phyloP scores from a whole-genome alignment of 2,113 vertebrate species.

The Andinoacara biseriatus region DNA sequence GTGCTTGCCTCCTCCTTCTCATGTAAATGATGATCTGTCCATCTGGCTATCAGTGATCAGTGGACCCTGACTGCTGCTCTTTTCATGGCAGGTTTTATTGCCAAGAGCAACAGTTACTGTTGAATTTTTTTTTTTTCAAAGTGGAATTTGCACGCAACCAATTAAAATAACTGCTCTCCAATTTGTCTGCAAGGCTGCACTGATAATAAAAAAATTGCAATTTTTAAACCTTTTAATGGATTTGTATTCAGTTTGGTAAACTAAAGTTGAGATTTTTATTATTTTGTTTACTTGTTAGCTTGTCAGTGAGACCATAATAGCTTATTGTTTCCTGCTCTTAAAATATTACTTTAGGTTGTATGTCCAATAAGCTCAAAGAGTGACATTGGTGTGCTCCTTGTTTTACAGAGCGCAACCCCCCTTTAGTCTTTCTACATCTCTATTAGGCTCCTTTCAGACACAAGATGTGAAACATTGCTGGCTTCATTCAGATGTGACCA shows the following conservation, averaged over 20 bases:
- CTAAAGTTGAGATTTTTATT: background rate
- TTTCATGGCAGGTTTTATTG: background rate
- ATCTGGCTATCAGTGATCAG: slow-evolving; percentile 55
- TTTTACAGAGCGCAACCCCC: background rate
- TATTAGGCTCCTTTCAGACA: rapidly evolving
- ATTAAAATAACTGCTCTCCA: no score
- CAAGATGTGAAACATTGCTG: rapidly evolving
- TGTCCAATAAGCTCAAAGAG: background rate
- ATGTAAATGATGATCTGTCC: slow-evolving; percentile 51
- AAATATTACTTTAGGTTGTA: background rate
- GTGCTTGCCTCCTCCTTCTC: slow-evolving; percentile 54
- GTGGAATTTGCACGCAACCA: background rate
- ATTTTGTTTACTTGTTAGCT: background rate
- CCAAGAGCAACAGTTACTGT: slow-evolving; percentile 28
- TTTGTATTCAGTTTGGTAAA: background rate
- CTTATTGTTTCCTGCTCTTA: background rate
- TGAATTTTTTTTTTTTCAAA: background rate
- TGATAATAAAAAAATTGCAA: background rate
- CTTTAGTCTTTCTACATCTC: background rate
- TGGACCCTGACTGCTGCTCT: slow-evolving; percentile 32
- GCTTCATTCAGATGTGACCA: background rate
- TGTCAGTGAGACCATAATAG: background rate
- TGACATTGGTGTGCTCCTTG: background rate
- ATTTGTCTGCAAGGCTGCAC: background rate
- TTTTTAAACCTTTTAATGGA: background rate